phyloP scores from a whole-genome alignment of 2,888 invertebrate species.

The Lucinisca nassula region DNA sequence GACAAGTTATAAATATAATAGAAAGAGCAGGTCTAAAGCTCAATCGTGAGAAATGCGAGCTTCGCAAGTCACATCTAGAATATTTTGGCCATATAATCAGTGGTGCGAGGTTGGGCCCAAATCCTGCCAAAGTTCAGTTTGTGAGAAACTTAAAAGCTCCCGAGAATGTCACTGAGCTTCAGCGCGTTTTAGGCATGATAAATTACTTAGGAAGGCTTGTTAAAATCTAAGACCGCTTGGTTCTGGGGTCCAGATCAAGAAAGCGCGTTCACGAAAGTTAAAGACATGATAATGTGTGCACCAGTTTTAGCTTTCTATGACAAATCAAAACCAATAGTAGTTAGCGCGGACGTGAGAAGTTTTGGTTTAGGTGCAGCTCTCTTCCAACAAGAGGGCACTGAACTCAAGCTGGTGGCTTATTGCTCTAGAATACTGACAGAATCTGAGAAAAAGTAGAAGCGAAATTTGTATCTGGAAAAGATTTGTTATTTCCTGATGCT shows the following conservation, averaged over 20 bases:
- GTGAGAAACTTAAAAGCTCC: conserved; percentile 29
- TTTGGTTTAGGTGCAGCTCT: conserved; percentile 72
- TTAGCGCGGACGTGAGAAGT: conserved; percentile 71
- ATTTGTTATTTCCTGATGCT: conserved; percentile 42
- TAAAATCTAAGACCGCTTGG: conserved; percentile 34
- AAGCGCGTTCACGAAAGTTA: conserved; percentile 58
- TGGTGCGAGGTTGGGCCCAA: conserved; percentile 39
- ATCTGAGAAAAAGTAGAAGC: conserved; percentile 57
- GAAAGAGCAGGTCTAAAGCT: conserved; percentile 49
- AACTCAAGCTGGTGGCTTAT: conserved; percentile 66
- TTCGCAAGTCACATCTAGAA: conserved; percentile 38
- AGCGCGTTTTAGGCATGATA: conserved; percentile 62
- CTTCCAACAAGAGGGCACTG: conserved; percentile 45
- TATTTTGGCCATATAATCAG: conserved; percentile 63
- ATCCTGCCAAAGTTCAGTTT: conserved; percentile 49
- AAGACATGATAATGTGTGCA: conserved; percentile 50
- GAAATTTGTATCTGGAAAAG: not conserved
- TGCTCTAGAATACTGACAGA: conserved; percentile 69
- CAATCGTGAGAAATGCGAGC: conserved; percentile 63
- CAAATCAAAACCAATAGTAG: conserved; percentile 55
- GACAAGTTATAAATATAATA: conserved; percentile 31
- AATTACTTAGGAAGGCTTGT: conserved; percentile 66
- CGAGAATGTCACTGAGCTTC: conserved; percentile 29
- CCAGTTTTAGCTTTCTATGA: conserved; percentile 70
- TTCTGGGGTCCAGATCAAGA: conserved; percentile 50